Base-by-base conservation (phyloP, 2,113 vertebrate species). In the Gila orcuttii region DNA sequence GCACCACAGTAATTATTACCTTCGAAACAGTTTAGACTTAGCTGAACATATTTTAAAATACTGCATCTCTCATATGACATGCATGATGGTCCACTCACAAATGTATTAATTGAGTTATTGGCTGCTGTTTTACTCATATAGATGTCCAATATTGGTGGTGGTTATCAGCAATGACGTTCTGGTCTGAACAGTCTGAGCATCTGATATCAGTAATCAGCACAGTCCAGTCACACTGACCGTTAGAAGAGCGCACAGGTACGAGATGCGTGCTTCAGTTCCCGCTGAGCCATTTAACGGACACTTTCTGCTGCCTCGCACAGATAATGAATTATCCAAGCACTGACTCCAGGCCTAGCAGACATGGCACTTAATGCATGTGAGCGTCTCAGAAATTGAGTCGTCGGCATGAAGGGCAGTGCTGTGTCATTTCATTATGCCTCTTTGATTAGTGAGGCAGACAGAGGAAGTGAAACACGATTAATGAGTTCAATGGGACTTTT, bases 151-250 rank as follows among this genome's bases (percentile, higher is more conserved):
- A 76, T n/a, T 50, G 25, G 23, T 21, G 33, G 71, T 68, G 55
- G 39, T 68, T 82, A 31, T 85, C 50, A 45, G n/a, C 69, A 9
- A 42, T 23, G 42, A 75, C 68, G 42, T 73, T 73, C 83, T 39
- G 57, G 25, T 75, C 69, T 33, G 36, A 60, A 50, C 55, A 47
- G 68, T n/a, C 31, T 5, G n/a, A 42, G 28, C 13, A 28, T 57
- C 55, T 64, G 50, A 83, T 68, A 45, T 33, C 7, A 77, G 59
- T 55, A 62, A 78, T 85, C 28, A 75, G 71, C 42, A 85, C 52
- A 76, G 33, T 71, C 79, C 50, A 42, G 42, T 42, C 42, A 50
- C 78, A n/a, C 21, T 39, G 69, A 36, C 52, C 11, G 0, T 82
- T 52, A 62, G n/a, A 52, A 47, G 50, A 47, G 4, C 2, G n/a